Conservation (phyloP, 30 jellyfish, hydroid and myxozoan species). For the Turritopsis rubra region DNA sequence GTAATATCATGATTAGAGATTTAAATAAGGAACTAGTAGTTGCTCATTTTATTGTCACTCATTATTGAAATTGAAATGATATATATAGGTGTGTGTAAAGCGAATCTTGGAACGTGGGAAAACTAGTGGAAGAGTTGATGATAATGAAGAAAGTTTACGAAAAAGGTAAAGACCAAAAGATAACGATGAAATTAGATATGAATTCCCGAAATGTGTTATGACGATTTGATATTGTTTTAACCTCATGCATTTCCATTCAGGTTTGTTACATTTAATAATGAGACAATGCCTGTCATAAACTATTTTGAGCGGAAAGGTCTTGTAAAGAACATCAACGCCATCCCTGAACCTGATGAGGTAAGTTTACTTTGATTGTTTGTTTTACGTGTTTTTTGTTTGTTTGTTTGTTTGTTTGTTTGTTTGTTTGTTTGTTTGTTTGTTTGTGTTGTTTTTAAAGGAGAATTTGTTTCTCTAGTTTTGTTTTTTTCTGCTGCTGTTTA, state of each 20-base stretch:
- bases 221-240: not conserved
- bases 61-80: not conserved
- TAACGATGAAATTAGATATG: not conserved
- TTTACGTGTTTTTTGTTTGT: not conserved
- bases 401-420: too few relatives aligned
- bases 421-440: too few relatives aligned
- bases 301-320: constrained; percentile 50
- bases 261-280: constrained; percentile 60
- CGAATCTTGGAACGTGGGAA: constrained; percentile 72
- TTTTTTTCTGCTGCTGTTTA: too few relatives aligned
- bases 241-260: constrained; percentile 23
- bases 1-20: too few relatives aligned
- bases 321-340: constrained; percentile 53
- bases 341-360: constrained; percentile 81
- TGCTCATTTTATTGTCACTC: too few relatives aligned
- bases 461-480: too few relatives aligned
- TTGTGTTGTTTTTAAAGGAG: too few relatives aligned
- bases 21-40: too few relatives aligned
- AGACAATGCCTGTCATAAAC: constrained; percentile 70
- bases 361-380: not conserved
- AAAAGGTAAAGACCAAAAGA: constrained; percentile 48
- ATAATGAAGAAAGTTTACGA: constrained; percentile 80
- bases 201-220: too few relatives aligned
- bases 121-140: constrained; percentile 95
- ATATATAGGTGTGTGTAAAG: constrained; percentile 65